Conservation (phyloP, 2,888 invertebrate species). For the Drosophila longiperda region DNA sequence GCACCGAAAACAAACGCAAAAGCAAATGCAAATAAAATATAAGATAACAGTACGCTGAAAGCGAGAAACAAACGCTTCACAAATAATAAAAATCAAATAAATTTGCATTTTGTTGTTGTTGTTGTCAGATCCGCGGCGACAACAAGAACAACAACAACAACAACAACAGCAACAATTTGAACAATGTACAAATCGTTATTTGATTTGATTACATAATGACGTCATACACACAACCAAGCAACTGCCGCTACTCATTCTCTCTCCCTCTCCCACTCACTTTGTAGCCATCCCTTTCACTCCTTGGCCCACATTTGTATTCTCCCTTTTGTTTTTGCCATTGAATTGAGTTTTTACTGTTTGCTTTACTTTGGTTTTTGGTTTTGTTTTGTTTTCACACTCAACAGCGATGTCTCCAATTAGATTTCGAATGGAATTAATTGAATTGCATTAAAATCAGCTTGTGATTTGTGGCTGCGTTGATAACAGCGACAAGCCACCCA, state of each 20-base stretch:
- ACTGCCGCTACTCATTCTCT: neutral
- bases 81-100: constrained; percentile 65
- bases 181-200: constrained; percentile 73
- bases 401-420: constrained; percentile 71
- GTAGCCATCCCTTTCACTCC: neutral
- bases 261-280: neutral
- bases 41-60: constrained; percentile 54
- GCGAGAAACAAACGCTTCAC: constrained; percentile 61
- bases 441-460: constrained; percentile 63
- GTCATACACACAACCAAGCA: constrained; percentile 47
- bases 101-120: constrained; percentile 62
- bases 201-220: constrained; percentile 76
- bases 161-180: constrained; percentile 55
- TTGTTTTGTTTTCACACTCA: constrained; percentile 57
- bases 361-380: constrained; percentile 31
- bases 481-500: constrained; percentile 29
- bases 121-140: constrained; percentile 32
- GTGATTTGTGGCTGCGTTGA: constrained; percentile 66
- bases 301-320: constrained; percentile 32
- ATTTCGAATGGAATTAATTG: constrained; percentile 67
- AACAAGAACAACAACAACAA: constrained; percentile 23
- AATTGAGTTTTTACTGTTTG: constrained; percentile 27
- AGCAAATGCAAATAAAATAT: constrained; percentile 23
- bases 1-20: constrained; percentile 43
- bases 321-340: constrained; percentile 33